Evolutionary conservation across 2,888 invertebrate species (phyloP), one percentile per base, ranked within the genome.

Genomic region (Anoncus sp.): DNA sequence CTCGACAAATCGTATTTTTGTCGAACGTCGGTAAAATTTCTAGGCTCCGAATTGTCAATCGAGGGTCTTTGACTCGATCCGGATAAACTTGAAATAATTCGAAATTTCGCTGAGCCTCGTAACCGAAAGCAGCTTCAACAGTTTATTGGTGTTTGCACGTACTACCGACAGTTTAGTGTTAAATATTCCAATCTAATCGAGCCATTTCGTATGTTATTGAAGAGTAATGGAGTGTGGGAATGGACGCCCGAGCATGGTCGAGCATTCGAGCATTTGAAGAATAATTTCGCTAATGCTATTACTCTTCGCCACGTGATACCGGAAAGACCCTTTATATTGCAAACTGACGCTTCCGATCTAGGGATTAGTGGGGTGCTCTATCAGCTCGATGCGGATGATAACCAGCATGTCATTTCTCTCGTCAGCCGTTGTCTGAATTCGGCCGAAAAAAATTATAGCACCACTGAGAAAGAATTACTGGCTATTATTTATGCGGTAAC

Each of bases 1-100:
- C 57, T 85, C 7, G 77, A 76, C 6, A 87, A 86, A 77, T 72
- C 82, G 0, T 1, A 53, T 7, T 83, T 85, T 75, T 63, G 65
- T 47, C 31, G 38, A 6, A n/a, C 31, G 0, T 22, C 40, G n/a
- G 70, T 87, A 1, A 83, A 83, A 1, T 79, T 76, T 65, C 16
- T 76, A 18, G 79, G 79, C 12, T 79, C 40, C n/a, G 22, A 69
- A 4, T 5, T 73, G 3, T 65, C 78, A 3, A 9, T 65, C 2
- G 22, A 57, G 1, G 75, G 75, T 0, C 43, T 76, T 1, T 10
- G 14, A 1, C 55, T 71, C 16, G 60, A 79, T 22, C 62, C 65
- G 16, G 73, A 77, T 18, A 75, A 83, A 55, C 38, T 82, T 1
- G 35, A 79, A 12, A 80, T 81, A 1, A 84, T 87, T 14, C n/a